A percentile compares a stretch with the other conserved stretches of the same genome.
These are phyloP conservation scores for Rhabdophis nuchalis DNA, from an alignment of 2,797 vertebrate genomes.

Conservation along the genomic window DNA sequence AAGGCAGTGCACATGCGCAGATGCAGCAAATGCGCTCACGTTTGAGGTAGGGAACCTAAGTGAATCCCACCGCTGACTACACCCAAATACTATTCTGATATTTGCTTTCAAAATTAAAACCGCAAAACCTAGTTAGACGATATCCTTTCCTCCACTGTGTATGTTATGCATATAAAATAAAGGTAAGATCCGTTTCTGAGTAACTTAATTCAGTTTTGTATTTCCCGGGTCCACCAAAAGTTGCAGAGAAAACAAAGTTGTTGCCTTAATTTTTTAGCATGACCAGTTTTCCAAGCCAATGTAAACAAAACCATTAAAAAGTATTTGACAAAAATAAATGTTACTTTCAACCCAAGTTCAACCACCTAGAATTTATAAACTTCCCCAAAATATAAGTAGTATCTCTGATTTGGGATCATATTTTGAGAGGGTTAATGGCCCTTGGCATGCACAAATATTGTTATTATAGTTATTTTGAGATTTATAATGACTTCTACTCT, in stretches of 20 bases:
- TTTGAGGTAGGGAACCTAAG: too few relatives aligned
- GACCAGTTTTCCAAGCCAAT: neutral
- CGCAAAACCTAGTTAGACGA: neutral
- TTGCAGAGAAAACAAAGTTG: neutral
- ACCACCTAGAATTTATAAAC: neutral
- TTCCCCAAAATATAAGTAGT: neutral
- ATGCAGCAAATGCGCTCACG: too few relatives aligned
- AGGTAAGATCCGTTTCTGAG: neutral
- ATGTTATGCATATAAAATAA: neutral
- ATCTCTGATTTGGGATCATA: neutral
- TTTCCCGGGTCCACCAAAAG: neutral
- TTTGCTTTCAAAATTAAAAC: constrained; percentile 13
- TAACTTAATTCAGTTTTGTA: constrained; percentile 1
- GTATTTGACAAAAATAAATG: neutral
- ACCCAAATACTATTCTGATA: neutral
- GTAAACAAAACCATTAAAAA: neutral
- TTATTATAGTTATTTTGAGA: constrained; percentile 3
- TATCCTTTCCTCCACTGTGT: neutral
- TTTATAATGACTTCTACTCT: neutral
- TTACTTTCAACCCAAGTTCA: neutral
- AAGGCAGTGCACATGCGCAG: too few relatives aligned
- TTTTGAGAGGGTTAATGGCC: neutral
- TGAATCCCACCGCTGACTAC: too few relatives aligned
- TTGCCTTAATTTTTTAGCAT: neutral
- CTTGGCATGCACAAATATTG: neutral